Evolutionary conservation across 2,797 vertebrate species (phyloP), one percentile per base, ranked within the genome.

Genomic region (Avahi laniger): DNA sequence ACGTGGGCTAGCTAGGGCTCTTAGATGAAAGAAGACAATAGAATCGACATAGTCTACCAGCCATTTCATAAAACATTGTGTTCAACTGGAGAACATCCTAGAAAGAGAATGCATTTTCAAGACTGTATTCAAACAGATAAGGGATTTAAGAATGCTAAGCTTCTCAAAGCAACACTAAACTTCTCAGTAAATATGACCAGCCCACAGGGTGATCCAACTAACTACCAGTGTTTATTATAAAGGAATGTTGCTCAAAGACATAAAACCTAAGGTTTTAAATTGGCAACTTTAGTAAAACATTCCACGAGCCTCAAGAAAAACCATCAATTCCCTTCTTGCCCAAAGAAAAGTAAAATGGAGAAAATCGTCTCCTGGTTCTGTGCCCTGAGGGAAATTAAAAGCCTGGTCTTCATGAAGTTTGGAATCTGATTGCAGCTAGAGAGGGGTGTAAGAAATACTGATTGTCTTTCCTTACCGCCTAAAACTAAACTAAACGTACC

Each of bases 291-390:
- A 54, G 52, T 13, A 86, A 84, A 76, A 30, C n/a, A 41, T 75
- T 78, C 69, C 87, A 88, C 38, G 50, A 95, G 26, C 50, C 65
- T 84, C 81, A 91, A 95, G 92, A 83, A 95, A 96, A 95, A 28
- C 20, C 72, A 24, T 89, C 83, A 61, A 48, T 85, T 91, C 75
- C 70, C n/a, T 82, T 91, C 61, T 87, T 87, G 65, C 67, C 33
- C 81, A 69, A 94, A 97, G 67, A 90, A 96, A 97, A 92, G 73
- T 59, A 54, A 61, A 90, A 86, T 0, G 28, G 87, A 91, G 61
- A 91, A 96, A 82, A 91, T 0, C 11, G n/a, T 84, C 72, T 89
- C 52, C 67, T 91, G 94, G 75, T 84, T 84, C 92, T 92, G 61
- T 33, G 70, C 81, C 82, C 91, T 67, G 78, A 84, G 67, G 80